Evolutionary conservation across 2,888 invertebrate species (phyloP).

Genomic region (Amaurobius ferox): DNA sequence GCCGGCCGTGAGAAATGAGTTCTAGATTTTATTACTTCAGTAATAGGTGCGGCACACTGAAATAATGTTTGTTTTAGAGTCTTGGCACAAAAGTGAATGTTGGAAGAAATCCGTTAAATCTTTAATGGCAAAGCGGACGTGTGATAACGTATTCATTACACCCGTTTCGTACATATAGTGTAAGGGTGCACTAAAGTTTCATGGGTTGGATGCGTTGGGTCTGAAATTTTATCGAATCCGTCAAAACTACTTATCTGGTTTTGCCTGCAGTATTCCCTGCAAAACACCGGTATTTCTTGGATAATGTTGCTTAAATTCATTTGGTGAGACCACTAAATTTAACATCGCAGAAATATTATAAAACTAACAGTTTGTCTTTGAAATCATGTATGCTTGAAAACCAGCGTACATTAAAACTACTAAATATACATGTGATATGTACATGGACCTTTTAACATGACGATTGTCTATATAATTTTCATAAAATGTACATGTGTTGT

Average conservation of each 20-base stretch:
- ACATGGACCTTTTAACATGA: no score
- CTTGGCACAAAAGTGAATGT: conserved; percentile 50
- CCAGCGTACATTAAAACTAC: no score
- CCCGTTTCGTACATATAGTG: conserved; percentile 5
- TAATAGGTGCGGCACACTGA: conserved; percentile 62
- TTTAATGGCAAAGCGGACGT: conserved; percentile 61
- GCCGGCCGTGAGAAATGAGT: conserved; percentile 64
- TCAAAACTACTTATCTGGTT: background rate
- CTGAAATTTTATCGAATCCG: background rate
- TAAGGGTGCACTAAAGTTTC: conserved; percentile 18
- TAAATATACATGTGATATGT: no score
- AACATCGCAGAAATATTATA: no score
- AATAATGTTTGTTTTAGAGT: conserved; percentile 70
- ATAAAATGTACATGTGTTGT: no score
- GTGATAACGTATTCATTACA: conserved; percentile 68
- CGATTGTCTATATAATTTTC: no score
- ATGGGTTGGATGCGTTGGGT: background rate
- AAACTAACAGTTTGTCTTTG: no score
- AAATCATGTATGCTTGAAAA: no score
- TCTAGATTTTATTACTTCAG: conserved; percentile 65
- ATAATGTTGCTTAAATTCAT: no score
- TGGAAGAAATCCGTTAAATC: conserved; percentile 68
- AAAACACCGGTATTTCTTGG: no score
- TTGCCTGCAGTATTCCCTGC: background rate
- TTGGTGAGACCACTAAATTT: no score